Conservation (phyloP, 2,888 invertebrate species). For the Mactromeris polynyma region DNA sequence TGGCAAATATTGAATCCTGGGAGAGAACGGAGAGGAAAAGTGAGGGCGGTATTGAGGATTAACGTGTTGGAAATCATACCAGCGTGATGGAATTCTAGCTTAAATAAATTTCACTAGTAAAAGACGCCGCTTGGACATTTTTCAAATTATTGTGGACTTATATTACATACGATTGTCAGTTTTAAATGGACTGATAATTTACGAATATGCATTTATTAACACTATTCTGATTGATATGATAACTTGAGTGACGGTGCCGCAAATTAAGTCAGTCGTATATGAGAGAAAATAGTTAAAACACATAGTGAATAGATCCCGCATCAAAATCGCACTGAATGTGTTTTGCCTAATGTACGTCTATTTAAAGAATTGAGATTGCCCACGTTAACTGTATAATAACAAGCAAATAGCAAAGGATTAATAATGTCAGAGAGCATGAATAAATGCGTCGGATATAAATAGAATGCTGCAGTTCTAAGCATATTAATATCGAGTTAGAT, state of each 20-base stretch:
- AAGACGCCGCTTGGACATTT: background rate
- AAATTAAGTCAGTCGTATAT: no score
- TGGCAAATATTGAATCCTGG: conserved; percentile 9
- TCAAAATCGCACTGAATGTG: no score
- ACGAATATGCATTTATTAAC: background rate
- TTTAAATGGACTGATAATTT: background rate
- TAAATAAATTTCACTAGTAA: background rate
- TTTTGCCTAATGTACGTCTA: no score
- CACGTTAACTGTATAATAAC: background rate
- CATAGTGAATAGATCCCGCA: no score
- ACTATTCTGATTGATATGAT: no score
- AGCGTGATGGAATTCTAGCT: background rate
- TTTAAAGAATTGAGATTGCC: background rate
- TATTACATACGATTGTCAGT: background rate
- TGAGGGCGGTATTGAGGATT: conserved; percentile 5
- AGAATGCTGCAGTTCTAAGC: background rate
- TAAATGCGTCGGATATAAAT: background rate
- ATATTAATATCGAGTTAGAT: background rate
- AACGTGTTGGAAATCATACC: background rate
- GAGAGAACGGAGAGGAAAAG: background rate
- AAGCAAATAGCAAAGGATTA: background rate
- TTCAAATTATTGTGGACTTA: background rate
- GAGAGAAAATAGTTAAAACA: no score
- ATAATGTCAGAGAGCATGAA: background rate
- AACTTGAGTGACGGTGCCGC: no score